Conservation (phyloP, 2,113 vertebrate genomes). For the Heterocephalus glaber region DNA sequence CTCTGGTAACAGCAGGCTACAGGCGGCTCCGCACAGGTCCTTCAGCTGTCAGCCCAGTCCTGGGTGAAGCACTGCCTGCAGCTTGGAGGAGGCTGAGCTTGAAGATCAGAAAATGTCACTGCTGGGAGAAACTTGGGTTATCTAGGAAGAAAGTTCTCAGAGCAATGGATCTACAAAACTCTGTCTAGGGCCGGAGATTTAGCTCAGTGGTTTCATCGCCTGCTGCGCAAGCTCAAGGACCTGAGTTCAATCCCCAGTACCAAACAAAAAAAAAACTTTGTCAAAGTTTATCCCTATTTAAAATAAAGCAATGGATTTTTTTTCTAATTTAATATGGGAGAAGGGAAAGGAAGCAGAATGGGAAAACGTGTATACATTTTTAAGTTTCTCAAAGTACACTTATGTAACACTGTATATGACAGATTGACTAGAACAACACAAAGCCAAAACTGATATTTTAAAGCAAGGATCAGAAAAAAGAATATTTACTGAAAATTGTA, state of each 20-base stretch:
- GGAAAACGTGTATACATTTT: not conserved
- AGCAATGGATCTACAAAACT: not conserved
- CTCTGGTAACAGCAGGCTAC: conserved; percentile 78
- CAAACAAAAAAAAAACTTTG: too few relatives aligned
- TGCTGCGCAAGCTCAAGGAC: too few relatives aligned
- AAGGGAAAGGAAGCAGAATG: not conserved
- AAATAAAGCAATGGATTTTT: not conserved
- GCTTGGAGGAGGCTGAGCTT: conserved; percentile 81
- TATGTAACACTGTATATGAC: not conserved
- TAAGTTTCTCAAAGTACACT: not conserved
- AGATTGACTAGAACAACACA: not conserved
- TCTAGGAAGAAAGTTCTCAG: conserved; percentile 37
- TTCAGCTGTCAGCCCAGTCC: conserved; percentile 87
- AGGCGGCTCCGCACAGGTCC: conserved; percentile 83
- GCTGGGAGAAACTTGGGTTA: conserved; percentile 60
- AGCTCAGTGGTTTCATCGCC: too few relatives aligned
- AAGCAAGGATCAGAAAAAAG: not conserved
- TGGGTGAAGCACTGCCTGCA: conserved; percentile 89
- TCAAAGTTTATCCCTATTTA: not conserved
- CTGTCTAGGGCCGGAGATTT: too few relatives aligned
- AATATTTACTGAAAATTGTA: not conserved
- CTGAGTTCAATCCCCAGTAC: too few relatives aligned
- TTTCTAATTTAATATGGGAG: not conserved
- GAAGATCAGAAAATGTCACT: conserved; percentile 82
- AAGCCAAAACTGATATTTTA: not conserved